These are phyloP conservation scores for Columba janthina DNA, from an alignment of 2,113 vertebrate species.

Conservation along the genomic window DNA sequence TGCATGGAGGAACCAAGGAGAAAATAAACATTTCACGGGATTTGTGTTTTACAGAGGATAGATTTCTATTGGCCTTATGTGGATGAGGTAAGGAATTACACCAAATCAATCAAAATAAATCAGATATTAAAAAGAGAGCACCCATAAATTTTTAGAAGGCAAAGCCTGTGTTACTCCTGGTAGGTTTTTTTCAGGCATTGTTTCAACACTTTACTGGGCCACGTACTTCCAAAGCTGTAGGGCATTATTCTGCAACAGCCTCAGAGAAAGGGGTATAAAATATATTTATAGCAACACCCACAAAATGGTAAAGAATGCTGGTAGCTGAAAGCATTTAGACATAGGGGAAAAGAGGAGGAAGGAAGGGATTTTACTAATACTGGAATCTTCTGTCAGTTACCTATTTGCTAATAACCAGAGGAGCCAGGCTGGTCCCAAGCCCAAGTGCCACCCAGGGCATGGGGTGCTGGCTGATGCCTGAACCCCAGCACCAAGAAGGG, in stretches of 20 bases:
- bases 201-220: not conserved
- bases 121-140: not conserved
- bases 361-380: not conserved
- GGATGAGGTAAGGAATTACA: not conserved
- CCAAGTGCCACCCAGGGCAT: not conserved
- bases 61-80: not conserved
- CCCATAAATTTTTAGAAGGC: not conserved
- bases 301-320: not conserved
- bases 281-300: not conserved
- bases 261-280: not conserved
- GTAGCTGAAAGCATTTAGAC: not conserved
- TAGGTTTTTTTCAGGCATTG: not conserved
- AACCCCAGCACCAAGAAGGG: not conserved
- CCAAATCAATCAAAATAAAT: not conserved
- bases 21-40: not conserved
- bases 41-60: not conserved
- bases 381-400: not conserved
- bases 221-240: not conserved
- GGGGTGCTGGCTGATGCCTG: not conserved
- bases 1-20: not conserved
- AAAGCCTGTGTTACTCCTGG: fast-evolving
- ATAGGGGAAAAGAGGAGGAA: not conserved
- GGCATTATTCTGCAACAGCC: not conserved
- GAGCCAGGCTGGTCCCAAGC: not conserved
- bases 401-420: not conserved